Evolutionary conservation across 2,888 invertebrate genomes (phyloP).

Genomic region (Euclidia mi): DNA sequence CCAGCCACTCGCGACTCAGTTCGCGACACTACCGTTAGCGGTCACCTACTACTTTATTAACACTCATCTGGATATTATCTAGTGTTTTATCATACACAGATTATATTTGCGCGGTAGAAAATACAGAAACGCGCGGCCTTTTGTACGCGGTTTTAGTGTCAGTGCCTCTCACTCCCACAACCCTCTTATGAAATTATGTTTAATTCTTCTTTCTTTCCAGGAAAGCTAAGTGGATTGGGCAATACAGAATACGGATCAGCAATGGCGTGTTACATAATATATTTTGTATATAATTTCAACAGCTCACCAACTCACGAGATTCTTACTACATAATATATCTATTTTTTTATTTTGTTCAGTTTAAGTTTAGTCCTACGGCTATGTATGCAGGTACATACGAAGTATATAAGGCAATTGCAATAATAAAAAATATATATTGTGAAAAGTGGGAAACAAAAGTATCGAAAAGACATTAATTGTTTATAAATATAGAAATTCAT

Average conservation of each 20-base stretch:
- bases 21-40: too few relatives aligned
- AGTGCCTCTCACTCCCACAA: too few relatives aligned
- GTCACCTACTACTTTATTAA: too few relatives aligned
- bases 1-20: too few relatives aligned
- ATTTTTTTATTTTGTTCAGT: slow-evolving; percentile 25
- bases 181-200: too few relatives aligned
- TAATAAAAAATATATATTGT: slow-evolving; percentile 11
- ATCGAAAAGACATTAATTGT: slow-evolving; percentile 1
- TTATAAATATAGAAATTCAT: neutral
- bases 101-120: too few relatives aligned
- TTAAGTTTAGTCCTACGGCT: slow-evolving; percentile 47
- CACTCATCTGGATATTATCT: too few relatives aligned
- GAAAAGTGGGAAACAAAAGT: neutral
- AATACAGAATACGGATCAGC: slow-evolving; percentile 48
- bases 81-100: too few relatives aligned
- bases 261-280: slow-evolving; percentile 71
- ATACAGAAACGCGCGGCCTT: too few relatives aligned
- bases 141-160: too few relatives aligned
- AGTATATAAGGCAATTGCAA: slow-evolving; percentile 21
- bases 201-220: slow-evolving; percentile 67
- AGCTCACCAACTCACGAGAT: slow-evolving; percentile 48
- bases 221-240: slow-evolving; percentile 57
- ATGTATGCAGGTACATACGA: slow-evolving; percentile 41
- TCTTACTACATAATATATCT: slow-evolving; percentile 59
- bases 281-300: slow-evolving; percentile 72